Base-by-base conservation (phyloP, 1,140 invertebrate species). In the Coptotermes formosanus region DNA sequence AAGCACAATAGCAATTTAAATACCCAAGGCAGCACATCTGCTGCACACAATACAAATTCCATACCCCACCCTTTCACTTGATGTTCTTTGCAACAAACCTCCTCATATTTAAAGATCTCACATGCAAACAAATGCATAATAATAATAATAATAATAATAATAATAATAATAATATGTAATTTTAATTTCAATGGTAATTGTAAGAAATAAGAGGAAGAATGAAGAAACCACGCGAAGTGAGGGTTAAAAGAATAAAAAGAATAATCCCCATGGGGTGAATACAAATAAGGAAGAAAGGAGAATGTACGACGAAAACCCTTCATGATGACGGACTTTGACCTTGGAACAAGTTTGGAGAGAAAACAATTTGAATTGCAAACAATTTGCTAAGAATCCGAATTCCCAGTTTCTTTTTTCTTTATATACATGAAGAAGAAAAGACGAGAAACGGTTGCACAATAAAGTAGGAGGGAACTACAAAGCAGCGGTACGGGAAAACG, bases 321-420 rank as follows among this genome's bases (percentile, higher is more conserved):
- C 64, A 75, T 16, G 64, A 75, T 75, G 30, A n/a, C 3, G 25
- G 64, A n/a, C 64, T 75, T n/a, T 75, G 64, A 75, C 64, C 64
- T 75, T 75, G 64, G 16, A 75, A 75, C 64, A 75, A 25, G 64
- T 75, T 55, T 30, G 25, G 64, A 75, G 64, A 75, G 59, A 64
- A 75, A 75, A 30, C 64, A 30, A 75, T 75, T 75, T 75, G 64
- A 75, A 75, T 75, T 75, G 64, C 64, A 75, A 75, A 75, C n/a
- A 75, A 75, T 75, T 75, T 75, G n/a, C 4, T n/a, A 4, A 9
- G 25, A 25, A 75, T 75, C n/a, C 30, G 25, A 75, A 75, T 75
- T 75, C n/a, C 7, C 64, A 75, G n/a, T 75, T 75, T 75, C 14
- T 55, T 75, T 59, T 75, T 75, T 16, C 64, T 75, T 75, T 75